Base-by-base conservation (phyloP, 2,113 vertebrate genomes). In the Pedionomus torquatus region DNA sequence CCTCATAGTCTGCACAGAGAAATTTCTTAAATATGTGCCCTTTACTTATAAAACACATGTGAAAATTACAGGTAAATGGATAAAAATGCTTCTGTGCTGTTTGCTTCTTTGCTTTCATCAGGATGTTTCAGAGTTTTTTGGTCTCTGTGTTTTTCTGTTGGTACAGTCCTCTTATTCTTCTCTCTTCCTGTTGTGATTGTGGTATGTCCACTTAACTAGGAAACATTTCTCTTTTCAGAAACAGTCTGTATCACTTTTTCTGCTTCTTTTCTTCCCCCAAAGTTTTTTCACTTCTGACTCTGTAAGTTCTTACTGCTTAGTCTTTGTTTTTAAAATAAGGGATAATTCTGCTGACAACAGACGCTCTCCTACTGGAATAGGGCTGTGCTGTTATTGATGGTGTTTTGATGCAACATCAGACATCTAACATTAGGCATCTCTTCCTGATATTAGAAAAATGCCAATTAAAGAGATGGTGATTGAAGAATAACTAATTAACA, bases 401-500 rank as follows among this genome's bases (percentile, higher is more conserved):
- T 76, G 64, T 76, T 90, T 52, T 68, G 25, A 46, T 82, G 57
- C 30, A 52, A 5, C 39, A 71, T 68, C 74, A 84, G 43, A 23
- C 24, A 55, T 13, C 17, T 72, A 37, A 75, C 25, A 28, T 64
- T 60, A 28, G 57, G 28, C 0, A 0, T 77, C 63, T 82, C 65
- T 55, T 91, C 49, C 58, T 89, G 58, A 68, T 70, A 76, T 30
- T 69, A 88, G 54, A 76, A 83, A 95, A 93, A 65, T 85, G 35
- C 30, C 84, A 83, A 35, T 93, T 96, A 96, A 83, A 82, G 61
- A 83, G 78, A 70, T 74, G 57, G 31, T 91, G 82, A 83, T 49
- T 80, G 70, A 84, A 39, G 46, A 90, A 35, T 52, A 78, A n/a
- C 49, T 92, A 90, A 90, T 83, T 85, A 87, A 89, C 7, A 49